Evolutionary conservation across 2,888 invertebrate genomes (phyloP).

Genomic region (Melinaea marsaeus): DNA sequence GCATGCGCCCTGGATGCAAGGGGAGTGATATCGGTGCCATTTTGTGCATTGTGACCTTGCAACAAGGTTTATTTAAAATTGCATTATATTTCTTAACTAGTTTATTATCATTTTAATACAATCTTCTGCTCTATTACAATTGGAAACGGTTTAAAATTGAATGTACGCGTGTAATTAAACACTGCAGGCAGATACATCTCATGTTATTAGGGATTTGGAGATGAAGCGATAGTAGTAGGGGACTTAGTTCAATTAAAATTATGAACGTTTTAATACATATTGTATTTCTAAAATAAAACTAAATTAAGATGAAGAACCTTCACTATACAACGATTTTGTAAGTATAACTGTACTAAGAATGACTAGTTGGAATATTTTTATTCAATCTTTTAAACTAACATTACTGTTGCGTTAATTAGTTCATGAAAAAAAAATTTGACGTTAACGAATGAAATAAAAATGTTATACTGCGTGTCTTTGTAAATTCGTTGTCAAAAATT

Average conservation of each 20-base stretch:
- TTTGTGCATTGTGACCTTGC: conserved; percentile 55
- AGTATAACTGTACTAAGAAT: too few species aligned
- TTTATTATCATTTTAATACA: conserved; percentile 37
- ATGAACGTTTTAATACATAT: background rate
- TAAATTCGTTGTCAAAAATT: too few species aligned
- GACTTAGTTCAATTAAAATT: background rate
- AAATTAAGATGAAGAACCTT: too few species aligned
- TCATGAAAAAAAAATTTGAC: too few species aligned
- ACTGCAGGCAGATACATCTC: conserved; percentile 61
- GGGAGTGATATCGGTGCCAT: conserved; percentile 44
- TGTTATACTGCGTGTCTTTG: too few species aligned
- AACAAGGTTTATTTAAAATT: conserved; percentile 54
- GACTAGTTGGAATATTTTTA: too few species aligned
- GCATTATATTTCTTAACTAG: conserved; percentile 49
- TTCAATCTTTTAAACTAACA: too few species aligned
- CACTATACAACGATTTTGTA: too few species aligned
- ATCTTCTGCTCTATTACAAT: conserved; percentile 12
- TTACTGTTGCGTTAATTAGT: too few species aligned
- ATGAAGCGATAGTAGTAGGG: conserved; percentile 50
- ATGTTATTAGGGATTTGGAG: conserved; percentile 51
- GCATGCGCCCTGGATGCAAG: conserved; percentile 62
- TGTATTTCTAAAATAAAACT: too few species aligned
- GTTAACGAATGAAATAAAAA: too few species aligned
- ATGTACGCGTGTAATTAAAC: conserved; percentile 34
- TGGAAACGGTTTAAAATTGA: conserved; percentile 30